phyloP scores from a whole-genome alignment of 2,888 invertebrate species.

The Mythimna loreyi region DNA sequence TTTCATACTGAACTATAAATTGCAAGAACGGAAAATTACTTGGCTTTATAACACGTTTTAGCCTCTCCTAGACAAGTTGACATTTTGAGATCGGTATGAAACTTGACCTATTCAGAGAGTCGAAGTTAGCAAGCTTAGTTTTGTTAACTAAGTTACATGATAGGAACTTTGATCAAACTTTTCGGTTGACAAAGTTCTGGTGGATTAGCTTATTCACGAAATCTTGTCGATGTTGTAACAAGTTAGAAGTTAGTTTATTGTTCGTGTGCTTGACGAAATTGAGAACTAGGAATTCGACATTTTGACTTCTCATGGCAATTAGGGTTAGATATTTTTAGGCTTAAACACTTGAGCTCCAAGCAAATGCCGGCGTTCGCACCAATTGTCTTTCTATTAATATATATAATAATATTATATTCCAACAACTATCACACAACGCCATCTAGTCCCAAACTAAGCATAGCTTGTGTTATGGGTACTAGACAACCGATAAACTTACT shows the following conservation, averaged over 20 bases:
- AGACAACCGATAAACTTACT: too few relatives aligned
- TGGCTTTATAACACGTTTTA: not conserved
- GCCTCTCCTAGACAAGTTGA: not conserved
- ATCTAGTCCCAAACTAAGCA: too few relatives aligned
- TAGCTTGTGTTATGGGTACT: too few relatives aligned
- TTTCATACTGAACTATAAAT: too few relatives aligned
- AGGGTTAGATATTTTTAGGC: too few relatives aligned
- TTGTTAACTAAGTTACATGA: conserved; percentile 23
- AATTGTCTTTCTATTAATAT: too few relatives aligned
- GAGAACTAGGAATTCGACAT: not conserved
- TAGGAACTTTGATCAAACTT: conserved; percentile 6
- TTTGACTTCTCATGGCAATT: too few relatives aligned
- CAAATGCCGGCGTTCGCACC: too few relatives aligned
- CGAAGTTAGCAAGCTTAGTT: conserved; percentile 15
- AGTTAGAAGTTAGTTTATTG: conserved; percentile 6
- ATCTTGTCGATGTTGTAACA: not conserved
- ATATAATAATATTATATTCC: too few relatives aligned
- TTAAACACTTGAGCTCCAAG: too few relatives aligned
- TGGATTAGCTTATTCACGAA: conserved; percentile 28
- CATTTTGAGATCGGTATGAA: not conserved
- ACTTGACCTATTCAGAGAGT: conserved; percentile 13
- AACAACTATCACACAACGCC: too few relatives aligned
- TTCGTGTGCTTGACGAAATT: not conserved
- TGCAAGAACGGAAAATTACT: conserved; percentile 5
- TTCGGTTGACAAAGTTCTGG: conserved; percentile 5